phyloP scores from a whole-genome alignment of 1,140 invertebrate genomes.

The Zaprionus kolodkinae region DNA sequence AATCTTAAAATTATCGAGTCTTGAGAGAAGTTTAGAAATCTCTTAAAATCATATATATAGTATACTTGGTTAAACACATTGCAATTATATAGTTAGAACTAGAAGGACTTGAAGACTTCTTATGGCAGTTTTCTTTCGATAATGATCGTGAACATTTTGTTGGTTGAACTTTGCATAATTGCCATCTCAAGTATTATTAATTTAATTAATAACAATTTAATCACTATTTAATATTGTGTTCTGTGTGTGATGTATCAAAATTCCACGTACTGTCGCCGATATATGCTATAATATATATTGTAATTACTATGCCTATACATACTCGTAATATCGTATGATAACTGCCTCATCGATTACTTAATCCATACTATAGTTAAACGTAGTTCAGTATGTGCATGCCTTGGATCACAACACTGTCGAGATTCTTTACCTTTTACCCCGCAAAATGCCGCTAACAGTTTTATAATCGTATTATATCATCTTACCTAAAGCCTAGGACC shows the following conservation, averaged over 20 bases:
- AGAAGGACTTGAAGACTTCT: slow-evolving; percentile 52
- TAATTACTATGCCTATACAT: slow-evolving; percentile 29
- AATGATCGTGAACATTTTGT: slow-evolving; percentile 53
- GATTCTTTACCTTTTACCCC: slow-evolving; percentile 54
- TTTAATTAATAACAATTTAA: slow-evolving; percentile 73
- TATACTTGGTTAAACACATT: slow-evolving; percentile 1
- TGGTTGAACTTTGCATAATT: slow-evolving; percentile 38
- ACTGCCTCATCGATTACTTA: slow-evolving; percentile 33
- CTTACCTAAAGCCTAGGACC: slow-evolving; percentile 37
- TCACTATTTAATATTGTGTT: slow-evolving; percentile 62
- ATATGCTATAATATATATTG: slow-evolving; percentile 26
- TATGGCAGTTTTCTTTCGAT: slow-evolving; percentile 67
- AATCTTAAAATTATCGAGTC: slow-evolving; percentile 32
- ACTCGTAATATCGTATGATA: slow-evolving; percentile 38
- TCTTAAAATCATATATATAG: slow-evolving; percentile 11
- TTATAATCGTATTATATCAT: slow-evolving; percentile 25
- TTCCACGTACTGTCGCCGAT: slow-evolving; percentile 42
- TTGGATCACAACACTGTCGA: slow-evolving; percentile 82
- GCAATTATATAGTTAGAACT: slow-evolving; percentile 51
- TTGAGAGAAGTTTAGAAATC: slow-evolving; percentile 27
- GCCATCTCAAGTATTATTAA: slow-evolving; percentile 33
- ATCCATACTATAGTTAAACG: slow-evolving; percentile 48
- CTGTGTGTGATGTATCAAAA: slow-evolving; percentile 62
- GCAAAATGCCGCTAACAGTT: slow-evolving; percentile 61
- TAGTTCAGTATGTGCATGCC: slow-evolving; percentile 77